These are phyloP conservation scores for Galerucella pusilla DNA, from an alignment of 2,888 invertebrate species.

Conservation along the genomic window DNA sequence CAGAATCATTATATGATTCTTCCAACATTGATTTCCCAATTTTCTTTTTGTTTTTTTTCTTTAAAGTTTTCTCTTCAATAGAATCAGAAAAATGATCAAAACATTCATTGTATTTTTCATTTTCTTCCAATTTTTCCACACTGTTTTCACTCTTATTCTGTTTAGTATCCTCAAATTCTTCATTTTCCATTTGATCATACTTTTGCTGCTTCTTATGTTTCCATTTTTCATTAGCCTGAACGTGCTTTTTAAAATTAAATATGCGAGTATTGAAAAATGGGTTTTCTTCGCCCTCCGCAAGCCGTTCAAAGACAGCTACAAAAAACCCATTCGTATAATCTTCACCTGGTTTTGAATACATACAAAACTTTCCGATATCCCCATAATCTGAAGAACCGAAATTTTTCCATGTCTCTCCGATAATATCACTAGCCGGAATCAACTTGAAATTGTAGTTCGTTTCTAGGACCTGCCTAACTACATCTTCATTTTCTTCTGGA, in stretches of 20 bases:
- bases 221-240: conserved; percentile 43
- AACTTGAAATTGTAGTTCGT: conserved; percentile 72
- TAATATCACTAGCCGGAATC: conserved; percentile 70
- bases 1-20: background rate
- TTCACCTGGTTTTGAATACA: conserved; percentile 80
- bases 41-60: conserved; percentile 3
- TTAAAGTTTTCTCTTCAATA: background rate
- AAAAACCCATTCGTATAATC: conserved; percentile 96
- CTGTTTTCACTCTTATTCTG: background rate
- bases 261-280: conserved; percentile 53
- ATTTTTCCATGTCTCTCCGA: conserved; percentile 76
- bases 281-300: conserved; percentile 64
- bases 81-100: background rate
- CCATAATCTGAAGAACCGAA: conserved; percentile 74
- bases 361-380: conserved; percentile 77
- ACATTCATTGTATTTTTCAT: background rate
- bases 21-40: background rate
- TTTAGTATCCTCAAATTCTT: background rate
- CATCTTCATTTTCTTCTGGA: conserved; percentile 92
- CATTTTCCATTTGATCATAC: background rate
- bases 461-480: conserved; percentile 78
- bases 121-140: background rate
- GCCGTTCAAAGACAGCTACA: conserved; percentile 86
- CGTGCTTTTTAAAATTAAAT: conserved; percentile 49
- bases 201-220: conserved; percentile 30